phyloP scores from a whole-genome alignment of 2,113 vertebrate genomes.

The Cryptomyrus ogoouensis region DNA sequence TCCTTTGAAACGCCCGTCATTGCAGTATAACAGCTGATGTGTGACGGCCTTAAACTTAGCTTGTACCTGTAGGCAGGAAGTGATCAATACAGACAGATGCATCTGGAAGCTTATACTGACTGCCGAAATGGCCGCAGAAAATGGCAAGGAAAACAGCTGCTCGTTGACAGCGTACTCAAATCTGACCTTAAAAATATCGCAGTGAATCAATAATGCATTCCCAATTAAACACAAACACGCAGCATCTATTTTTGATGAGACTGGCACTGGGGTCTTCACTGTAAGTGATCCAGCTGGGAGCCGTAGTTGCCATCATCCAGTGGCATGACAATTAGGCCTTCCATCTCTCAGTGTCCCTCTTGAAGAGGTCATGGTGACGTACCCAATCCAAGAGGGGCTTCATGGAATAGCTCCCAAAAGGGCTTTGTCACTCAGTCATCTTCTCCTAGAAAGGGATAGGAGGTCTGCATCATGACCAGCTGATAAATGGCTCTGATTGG shows the following conservation, averaged over 20 bases:
- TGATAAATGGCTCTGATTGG: neutral
- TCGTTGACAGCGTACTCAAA: constrained; percentile 18
- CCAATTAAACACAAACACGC: constrained; percentile 66
- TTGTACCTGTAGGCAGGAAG: neutral
- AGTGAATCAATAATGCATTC: constrained; percentile 60
- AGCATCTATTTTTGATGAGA: constrained; percentile 61
- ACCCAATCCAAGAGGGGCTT: neutral
- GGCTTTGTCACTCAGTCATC: neutral
- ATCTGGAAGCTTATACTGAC: neutral
- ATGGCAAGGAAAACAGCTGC: neutral
- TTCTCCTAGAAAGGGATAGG: neutral
- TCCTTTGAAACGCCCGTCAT: neutral
- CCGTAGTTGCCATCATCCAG: neutral
- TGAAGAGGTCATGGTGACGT: neutral
- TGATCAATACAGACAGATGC: neutral
- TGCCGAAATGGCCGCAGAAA: neutral
- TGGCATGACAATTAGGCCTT: neutral
- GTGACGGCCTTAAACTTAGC: neutral
- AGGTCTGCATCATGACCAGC: neutral
- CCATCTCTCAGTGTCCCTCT: neutral
- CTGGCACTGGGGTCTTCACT: constrained; percentile 37
- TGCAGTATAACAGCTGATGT: neutral
- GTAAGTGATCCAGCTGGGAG: neutral
- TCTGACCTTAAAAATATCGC: constrained; percentile 27
- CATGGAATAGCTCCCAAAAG: neutral